Evolutionary conservation across 2,888 invertebrate species (phyloP).

Genomic region (Morpho achilles): DNA sequence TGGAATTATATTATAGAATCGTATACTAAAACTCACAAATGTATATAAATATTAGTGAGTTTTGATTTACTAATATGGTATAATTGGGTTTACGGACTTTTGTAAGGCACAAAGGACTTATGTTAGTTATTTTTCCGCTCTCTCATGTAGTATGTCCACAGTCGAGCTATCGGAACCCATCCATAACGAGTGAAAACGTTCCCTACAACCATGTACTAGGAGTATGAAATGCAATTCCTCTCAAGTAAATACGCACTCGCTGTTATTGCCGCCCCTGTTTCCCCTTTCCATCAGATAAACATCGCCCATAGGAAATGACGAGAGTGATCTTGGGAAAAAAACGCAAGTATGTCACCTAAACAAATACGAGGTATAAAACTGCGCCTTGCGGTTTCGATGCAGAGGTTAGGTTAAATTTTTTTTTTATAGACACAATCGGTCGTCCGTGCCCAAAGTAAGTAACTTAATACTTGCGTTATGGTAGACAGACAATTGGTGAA

Average conservation of each 20-base stretch:
- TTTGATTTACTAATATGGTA: no score
- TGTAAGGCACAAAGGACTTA: no score
- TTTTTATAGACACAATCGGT: no score
- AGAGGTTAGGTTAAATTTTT: no score
- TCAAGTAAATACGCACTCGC: conserved; percentile 52
- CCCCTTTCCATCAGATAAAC: conserved; percentile 48
- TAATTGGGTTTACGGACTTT: no score
- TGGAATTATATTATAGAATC: no score
- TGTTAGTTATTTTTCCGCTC: neutral
- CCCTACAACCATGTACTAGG: conserved; percentile 17
- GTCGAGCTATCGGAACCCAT: neutral
- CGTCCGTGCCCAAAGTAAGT: no score
- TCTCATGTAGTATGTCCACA: neutral
- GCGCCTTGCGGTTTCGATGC: no score
- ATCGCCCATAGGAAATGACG: conserved; percentile 72
- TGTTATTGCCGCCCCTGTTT: conserved; percentile 42
- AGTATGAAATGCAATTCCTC: conserved; percentile 51
- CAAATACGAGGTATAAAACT: neutral
- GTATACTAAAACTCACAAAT: no score
- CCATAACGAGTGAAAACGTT: conserved; percentile 3
- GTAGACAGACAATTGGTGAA: no score
- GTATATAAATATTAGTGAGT: no score
- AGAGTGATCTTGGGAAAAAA: conserved; percentile 48
- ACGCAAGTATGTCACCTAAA: conserved; percentile 19
- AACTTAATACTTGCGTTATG: no score